Evolutionary conservation across 2,888 invertebrate genomes (phyloP), one percentile per base, ranked within the genome.

Genomic region (Amaurobius ferox): DNA sequence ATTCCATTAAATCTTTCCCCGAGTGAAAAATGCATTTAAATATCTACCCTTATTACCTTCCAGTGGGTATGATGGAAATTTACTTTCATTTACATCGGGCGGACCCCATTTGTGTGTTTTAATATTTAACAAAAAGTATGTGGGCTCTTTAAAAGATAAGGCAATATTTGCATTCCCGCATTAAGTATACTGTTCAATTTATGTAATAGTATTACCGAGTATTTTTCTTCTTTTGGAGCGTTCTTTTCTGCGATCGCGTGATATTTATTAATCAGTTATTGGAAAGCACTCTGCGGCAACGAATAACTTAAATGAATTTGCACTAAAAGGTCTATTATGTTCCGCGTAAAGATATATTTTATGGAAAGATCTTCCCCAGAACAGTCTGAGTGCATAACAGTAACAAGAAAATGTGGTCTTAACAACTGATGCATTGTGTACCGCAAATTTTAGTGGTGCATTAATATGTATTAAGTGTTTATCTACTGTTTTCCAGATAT

Each of bases 211-310:
- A 55, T 55, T 55, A 55, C 23, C 2, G 19, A 1, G 1, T 55
- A 3, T 23, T 16, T 55, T 23, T 23, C 23, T 55, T 23, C 23
- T 55, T 23, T 55, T 23, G 7, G 3, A 11, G 1, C 16, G 23
- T 55, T 6, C 11, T 23, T 55, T 55, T 44, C 16, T 55, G 19
- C 23, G 23, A 55, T 55, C 16, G 55, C 55, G 55, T 55, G 55
- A 19, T 55, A 55, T 55, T 55, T 55, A 55, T 55, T 55, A 55
- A 55, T 55, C 55, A 55, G 55, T 23, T 55, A 55, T 55, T 23
- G 55, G 55, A 23, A 55, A 55, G 23, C 11, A 6, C 16, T 55
- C 55, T 55, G 55, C 55, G 55, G 55, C 23, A 55, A 55, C 23
- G 55, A 23, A 55, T 23, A 55, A 55, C 55, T 55, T 55, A 23